phyloP scores from a whole-genome alignment of 2,797 vertebrate genomes.

The Darevskia mixta region DNA sequence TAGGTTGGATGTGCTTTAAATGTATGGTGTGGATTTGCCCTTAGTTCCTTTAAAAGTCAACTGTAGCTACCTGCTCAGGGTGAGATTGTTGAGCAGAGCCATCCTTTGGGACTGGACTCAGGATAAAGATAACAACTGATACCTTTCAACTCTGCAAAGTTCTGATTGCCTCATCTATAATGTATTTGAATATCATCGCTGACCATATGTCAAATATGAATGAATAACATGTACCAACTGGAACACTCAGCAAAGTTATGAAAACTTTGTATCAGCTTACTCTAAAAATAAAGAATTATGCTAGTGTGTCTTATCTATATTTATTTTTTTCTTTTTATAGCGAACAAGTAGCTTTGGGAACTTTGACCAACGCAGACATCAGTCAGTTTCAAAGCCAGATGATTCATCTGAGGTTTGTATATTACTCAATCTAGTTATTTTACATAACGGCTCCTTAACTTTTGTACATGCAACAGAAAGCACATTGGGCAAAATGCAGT shows the following conservation, averaged over 20 bases:
- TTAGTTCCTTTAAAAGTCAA: not conserved
- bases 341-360: constrained; percentile 88
- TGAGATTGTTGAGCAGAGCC: not conserved
- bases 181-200: not conserved
- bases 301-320: not conserved
- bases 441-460: not conserved
- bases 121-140: not conserved
- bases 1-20: too few species aligned
- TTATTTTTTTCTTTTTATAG: constrained; percentile 73
- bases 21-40: too few species aligned
- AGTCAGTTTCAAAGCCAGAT: constrained; percentile 75
- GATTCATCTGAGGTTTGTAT: constrained; percentile 81
- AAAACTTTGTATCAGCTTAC: not conserved
- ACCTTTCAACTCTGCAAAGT: not conserved
- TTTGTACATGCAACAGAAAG: constrained; percentile 19
- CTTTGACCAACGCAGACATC: constrained; percentile 84
- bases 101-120: not conserved
- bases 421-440: constrained; percentile 33
- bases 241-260: not conserved
- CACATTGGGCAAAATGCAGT: not conserved
- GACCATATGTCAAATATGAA: not conserved
- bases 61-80: not conserved
- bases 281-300: constrained; percentile 2
- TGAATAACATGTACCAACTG: not conserved
- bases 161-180: not conserved